phyloP scores from a whole-genome alignment of 1,140 invertebrate genomes.

The Varroa destructor region DNA sequence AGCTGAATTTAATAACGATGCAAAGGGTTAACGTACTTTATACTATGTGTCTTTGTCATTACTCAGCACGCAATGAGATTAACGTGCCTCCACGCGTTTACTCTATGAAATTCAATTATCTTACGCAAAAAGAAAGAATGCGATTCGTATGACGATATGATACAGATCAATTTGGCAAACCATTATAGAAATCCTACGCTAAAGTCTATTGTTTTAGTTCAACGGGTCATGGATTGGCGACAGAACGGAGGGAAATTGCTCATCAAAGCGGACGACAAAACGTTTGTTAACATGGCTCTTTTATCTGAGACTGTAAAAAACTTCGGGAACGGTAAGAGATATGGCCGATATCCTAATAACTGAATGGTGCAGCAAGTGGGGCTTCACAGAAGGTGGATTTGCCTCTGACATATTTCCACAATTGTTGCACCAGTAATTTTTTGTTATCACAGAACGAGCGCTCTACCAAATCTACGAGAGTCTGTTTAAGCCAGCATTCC shows the following conservation, averaged over 20 bases:
- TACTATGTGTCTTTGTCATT: too few species aligned
- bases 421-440: slow-evolving; percentile 45
- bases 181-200: slow-evolving; percentile 33
- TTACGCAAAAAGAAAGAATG: background rate
- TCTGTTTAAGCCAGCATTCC: slow-evolving; percentile 35
- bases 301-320: slow-evolving; percentile 39
- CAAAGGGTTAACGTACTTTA: too few species aligned
- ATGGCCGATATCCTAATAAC: slow-evolving; percentile 24
- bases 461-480: background rate
- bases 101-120: too few species aligned
- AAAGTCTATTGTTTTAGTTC: slow-evolving; percentile 33
- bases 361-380: slow-evolving; percentile 33
- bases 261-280: slow-evolving; percentile 35
- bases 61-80: too few species aligned
- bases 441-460: slow-evolving; percentile 32
- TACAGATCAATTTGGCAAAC: slow-evolving; percentile 35
- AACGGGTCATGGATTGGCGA: slow-evolving; percentile 32
- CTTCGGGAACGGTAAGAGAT: slow-evolving; percentile 15
- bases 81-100: too few species aligned
- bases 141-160: slow-evolving; percentile 32
- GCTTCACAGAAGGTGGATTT: slow-evolving; percentile 36
- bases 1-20: too few species aligned
- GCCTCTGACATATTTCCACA: slow-evolving; percentile 35
- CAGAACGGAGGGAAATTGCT: slow-evolving; percentile 32
- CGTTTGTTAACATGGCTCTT: slow-evolving; percentile 42